Evolutionary conservation across 1,140 invertebrate genomes (phyloP).

Genomic region (Monochamus saltuarius): DNA sequence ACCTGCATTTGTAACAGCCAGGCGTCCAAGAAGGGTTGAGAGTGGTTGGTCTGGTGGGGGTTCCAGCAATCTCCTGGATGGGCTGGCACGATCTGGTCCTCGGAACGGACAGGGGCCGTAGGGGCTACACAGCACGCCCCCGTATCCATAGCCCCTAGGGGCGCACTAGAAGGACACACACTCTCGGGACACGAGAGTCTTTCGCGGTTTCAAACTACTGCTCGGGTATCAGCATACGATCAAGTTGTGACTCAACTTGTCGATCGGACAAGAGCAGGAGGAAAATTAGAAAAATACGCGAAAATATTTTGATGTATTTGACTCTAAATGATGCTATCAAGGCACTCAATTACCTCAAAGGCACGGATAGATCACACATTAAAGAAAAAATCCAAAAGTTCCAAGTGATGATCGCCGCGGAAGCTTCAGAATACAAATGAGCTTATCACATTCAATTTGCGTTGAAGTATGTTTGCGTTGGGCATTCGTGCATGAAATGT

Average conservation of each 20-base stretch:
- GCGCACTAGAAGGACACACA: conserved; percentile 28
- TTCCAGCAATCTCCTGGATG: conserved; percentile 47
- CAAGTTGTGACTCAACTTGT: not conserved
- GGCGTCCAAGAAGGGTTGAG: conserved; percentile 45
- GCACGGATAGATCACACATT: conserved; percentile 4
- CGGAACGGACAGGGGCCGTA: conserved; percentile 41
- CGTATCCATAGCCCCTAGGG: conserved; percentile 47
- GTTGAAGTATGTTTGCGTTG: conserved; percentile 31
- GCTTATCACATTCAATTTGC: conserved; percentile 35
- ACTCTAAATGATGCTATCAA: too few species aligned
- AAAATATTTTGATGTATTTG: conserved; percentile 17
- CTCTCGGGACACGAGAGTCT: conserved; percentile 18
- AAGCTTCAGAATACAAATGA: conserved; percentile 36
- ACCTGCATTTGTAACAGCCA: conserved; percentile 50
- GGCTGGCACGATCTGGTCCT: conserved; percentile 47
- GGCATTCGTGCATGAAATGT: conserved; percentile 34
- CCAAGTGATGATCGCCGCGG: conserved; percentile 1
- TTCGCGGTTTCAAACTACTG: conserved; percentile 19
- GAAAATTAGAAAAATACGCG: not conserved
- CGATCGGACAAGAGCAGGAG: not conserved
- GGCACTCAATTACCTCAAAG: conserved; percentile 15
- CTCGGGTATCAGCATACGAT: not conserved
- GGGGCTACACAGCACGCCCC: conserved; percentile 47
- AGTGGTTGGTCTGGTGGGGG: conserved; percentile 30
- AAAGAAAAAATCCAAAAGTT: not conserved